phyloP scores from a whole-genome alignment of 1,140 invertebrate species.

The Pteromalus puparum region DNA sequence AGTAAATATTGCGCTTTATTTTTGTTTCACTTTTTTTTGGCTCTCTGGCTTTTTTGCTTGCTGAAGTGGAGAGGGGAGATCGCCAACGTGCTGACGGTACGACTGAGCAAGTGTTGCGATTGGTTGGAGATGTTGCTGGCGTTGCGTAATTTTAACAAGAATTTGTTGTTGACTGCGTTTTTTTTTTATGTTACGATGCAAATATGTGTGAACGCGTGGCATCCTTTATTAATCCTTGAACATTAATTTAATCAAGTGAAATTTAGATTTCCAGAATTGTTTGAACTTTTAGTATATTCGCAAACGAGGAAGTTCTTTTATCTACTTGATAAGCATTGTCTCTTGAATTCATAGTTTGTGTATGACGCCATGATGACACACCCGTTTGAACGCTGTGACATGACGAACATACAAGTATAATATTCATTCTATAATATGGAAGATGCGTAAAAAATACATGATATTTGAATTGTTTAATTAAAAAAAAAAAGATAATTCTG shows the following conservation, averaged over 20 bases:
- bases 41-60: constrained; percentile 7
- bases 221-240: neutral
- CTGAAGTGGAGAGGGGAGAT: neutral
- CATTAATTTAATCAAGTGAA: neutral
- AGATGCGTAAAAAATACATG: too few relatives aligned
- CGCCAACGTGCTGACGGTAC: neutral
- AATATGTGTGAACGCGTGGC: neutral
- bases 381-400: neutral
- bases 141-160: neutral
- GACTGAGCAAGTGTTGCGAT: neutral
- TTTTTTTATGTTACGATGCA: too few relatives aligned
- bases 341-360: neutral
- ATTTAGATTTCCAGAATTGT: neutral
- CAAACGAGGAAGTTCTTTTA: neutral
- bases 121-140: neutral
- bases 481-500: too few relatives aligned
- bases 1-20: constrained; percentile 17
- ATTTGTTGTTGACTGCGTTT: neutral
- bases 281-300: neutral
- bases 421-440: neutral
- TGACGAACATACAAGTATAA: neutral
- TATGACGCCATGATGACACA: neutral
- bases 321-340: neutral
- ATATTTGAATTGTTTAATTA: too few relatives aligned
- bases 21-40: constrained; percentile 15